These are phyloP conservation scores for Drosophila jambulina DNA, from an alignment of 1,140 invertebrate genomes.

Conservation along the genomic window DNA sequence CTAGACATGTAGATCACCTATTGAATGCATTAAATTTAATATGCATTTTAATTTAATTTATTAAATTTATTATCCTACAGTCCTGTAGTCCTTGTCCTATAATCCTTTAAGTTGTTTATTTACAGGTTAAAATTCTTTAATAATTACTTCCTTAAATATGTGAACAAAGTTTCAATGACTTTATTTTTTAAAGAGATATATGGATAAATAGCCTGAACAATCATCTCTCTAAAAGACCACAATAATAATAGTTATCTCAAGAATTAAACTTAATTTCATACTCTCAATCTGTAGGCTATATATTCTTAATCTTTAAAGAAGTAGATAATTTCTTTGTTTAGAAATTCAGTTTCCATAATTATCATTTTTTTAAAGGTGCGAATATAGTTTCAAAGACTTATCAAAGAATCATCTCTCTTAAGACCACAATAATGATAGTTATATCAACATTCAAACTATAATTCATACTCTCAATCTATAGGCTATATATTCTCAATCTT, in stretches of 20 bases:
- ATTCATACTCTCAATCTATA: neutral
- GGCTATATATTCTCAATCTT: neutral
- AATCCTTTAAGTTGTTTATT: too few species aligned
- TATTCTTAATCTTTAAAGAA: neutral
- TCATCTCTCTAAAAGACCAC: neutral
- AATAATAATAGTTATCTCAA: too few species aligned
- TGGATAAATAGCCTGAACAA: rapidly evolving
- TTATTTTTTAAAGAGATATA: too few species aligned
- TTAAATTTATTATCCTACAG: too few species aligned
- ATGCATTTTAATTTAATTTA: too few species aligned
- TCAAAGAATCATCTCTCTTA: too few species aligned
- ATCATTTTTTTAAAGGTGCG: neutral
- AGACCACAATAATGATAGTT: too few species aligned
- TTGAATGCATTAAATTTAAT: too few species aligned
- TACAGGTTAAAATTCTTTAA: neutral
- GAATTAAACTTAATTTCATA: neutral
- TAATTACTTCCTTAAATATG: neutral
- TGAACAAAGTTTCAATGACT: too few species aligned
- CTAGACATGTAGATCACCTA: neutral
- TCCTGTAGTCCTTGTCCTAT: too few species aligned
- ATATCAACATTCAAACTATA: neutral
- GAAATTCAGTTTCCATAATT: neutral
- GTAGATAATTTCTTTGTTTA: too few species aligned
- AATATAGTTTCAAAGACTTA: too few species aligned
- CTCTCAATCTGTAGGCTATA: neutral